phyloP scores from a whole-genome alignment of 2,797 vertebrate species.

The Thamnophis elegans region DNA sequence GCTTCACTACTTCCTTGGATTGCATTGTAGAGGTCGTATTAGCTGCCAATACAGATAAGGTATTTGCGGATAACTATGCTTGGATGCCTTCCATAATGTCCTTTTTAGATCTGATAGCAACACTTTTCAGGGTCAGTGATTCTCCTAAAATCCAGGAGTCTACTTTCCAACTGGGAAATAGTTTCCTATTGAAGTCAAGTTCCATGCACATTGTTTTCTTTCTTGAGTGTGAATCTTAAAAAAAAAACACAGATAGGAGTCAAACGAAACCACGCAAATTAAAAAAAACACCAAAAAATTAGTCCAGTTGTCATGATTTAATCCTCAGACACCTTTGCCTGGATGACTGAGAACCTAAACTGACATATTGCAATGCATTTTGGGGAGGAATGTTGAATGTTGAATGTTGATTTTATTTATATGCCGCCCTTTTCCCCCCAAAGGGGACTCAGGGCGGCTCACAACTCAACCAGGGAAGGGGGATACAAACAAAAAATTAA shows the following conservation, averaged over 20 bases:
- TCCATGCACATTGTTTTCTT: background rate
- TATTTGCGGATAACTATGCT: background rate
- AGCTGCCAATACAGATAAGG: slow-evolving; percentile 1
- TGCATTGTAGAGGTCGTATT: background rate
- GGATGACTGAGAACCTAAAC: background rate
- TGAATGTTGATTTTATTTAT: too few species aligned
- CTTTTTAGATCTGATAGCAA: slow-evolving; percentile 22
- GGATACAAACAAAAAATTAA: too few species aligned
- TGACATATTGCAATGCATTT: too few species aligned
- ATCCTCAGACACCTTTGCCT: background rate
- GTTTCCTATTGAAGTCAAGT: background rate
- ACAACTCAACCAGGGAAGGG: too few species aligned
- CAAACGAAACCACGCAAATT: background rate
- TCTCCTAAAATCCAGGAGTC: slow-evolving; percentile 7
- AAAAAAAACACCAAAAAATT: background rate
- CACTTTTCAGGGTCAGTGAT: slow-evolving; percentile 5
- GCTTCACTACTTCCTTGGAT: background rate
- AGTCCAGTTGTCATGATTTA: background rate
- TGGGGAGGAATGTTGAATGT: too few species aligned
- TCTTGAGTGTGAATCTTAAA: background rate
- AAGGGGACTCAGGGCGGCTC: too few species aligned
- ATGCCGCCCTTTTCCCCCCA: too few species aligned
- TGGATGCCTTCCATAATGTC: slow-evolving; percentile 3
- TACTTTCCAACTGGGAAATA: background rate
- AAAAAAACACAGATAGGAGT: background rate